Evolutionary conservation across 2,113 vertebrate species (phyloP), one percentile per base, ranked within the genome.

Genomic region (Muntiacus reevesi): DNA sequence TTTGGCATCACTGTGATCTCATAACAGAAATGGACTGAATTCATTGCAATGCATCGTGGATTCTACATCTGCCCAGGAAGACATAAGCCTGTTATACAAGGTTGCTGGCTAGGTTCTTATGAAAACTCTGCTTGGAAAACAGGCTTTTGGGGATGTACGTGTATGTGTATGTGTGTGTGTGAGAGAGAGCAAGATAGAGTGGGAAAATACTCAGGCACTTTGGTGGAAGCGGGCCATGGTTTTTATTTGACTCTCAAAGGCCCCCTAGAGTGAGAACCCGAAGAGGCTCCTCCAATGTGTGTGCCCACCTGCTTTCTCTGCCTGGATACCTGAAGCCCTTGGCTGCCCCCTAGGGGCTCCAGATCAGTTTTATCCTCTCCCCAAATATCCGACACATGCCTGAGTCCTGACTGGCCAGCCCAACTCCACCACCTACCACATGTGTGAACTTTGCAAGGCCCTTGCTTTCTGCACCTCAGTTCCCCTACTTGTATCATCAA

Each of bases 31-130:
- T 7, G 19, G 17, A 15, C 28, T 5, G 47, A 16, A 74, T 30
- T 60, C 60, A 11, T n/a, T 4, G 45, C n/a, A 9, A 7, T 17
- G 16, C 50, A 1, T 15, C n/a, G 5, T 19, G 79, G 79, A 60
- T 50, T 27, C 57, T 16, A 23, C 17, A 27, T 13, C 30, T 21
- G 1, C 23, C 45, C 33, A 1, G 8, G 21, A 59, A 33, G 23
- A 17, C 0, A 7, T 36, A 55, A 27, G 40, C 50, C 78, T 9
- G 1, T 40, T 12, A 12, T 2, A 21, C 3, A 25, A 6, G 0
- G 8, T 2, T 0, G 2, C 52, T 1, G 6, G 23, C 54, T 40
- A n/a, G 11, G 40, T 43, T 76, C 23, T 76, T 14, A 76, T 27
- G 36, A 43, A 76, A 76, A 43, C 17, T 76, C 36, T 43, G 21